Percentiles rank a stretch among this genome's conserved stretches.
phyloP scores from a whole-genome alignment of 2,797 vertebrate genomes.

The Sparus aurata region DNA sequence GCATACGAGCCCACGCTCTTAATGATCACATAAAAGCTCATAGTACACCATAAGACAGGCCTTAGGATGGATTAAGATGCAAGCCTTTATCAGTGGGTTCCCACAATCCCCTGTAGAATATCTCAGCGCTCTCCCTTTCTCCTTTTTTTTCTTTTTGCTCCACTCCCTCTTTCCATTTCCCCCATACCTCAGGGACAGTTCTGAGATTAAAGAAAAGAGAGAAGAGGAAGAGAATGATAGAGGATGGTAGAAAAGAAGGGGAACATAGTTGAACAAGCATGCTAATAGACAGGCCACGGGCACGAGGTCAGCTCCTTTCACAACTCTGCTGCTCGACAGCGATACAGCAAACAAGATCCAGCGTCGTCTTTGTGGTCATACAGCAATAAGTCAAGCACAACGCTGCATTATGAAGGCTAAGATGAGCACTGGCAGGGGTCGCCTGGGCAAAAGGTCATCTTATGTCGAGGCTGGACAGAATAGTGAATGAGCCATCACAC shows the following conservation, averaged over 20 bases:
- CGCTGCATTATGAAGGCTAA: conserved; percentile 15
- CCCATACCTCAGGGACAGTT: conserved; percentile 63
- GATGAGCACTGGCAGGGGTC: conserved; percentile 40
- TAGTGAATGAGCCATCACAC: conserved; percentile 24
- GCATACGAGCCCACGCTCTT: conserved; percentile 61
- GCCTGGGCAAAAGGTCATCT: conserved; percentile 56
- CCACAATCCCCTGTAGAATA: conserved; percentile 84
- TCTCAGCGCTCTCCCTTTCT: conserved; percentile 52
- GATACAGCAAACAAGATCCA: conserved; percentile 22
- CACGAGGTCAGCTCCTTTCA: conserved; percentile 47
- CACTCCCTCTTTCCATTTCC: conserved; percentile 58
- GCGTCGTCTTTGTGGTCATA: conserved; percentile 25
- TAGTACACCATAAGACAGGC: conserved; percentile 76
- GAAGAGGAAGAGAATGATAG: conserved; percentile 27
- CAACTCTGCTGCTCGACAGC: conserved; percentile 21
- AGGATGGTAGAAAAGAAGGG: conserved; percentile 36
- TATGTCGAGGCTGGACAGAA: conserved; percentile 17
- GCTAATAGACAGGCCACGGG: conserved; percentile 43
- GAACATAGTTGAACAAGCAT: conserved; percentile 51
- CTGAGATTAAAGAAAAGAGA: conserved; percentile 39
- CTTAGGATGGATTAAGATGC: conserved; percentile 86
- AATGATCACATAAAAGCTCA: conserved; percentile 83
- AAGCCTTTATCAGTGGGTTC: conserved; percentile 85
- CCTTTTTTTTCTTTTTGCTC: conserved; percentile 27
- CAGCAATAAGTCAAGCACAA: conserved; percentile 14